phyloP scores from a whole-genome alignment of 2,888 invertebrate genomes.

The Cosmia trapezina region DNA sequence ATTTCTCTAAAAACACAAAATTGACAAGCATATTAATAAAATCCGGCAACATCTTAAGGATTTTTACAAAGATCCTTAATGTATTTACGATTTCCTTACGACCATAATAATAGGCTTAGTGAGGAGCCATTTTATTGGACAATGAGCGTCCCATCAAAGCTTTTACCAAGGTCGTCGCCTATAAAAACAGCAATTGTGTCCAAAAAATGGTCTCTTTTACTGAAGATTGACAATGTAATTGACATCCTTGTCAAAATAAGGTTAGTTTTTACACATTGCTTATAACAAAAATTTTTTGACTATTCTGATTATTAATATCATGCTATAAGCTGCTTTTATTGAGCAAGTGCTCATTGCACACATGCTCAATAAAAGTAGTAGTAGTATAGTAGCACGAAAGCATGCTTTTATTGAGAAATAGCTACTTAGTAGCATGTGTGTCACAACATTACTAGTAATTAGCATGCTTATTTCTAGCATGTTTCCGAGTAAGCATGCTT shows the following conservation, averaged over 20 bases:
- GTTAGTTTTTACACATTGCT: too few relatives aligned
- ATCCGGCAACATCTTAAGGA: conserved; percentile 31
- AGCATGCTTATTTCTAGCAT: too few relatives aligned
- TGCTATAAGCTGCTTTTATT: too few relatives aligned
- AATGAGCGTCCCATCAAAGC: conserved; percentile 49
- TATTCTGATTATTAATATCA: too few relatives aligned
- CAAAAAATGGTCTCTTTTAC: conserved; percentile 17
- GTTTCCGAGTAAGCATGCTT: too few relatives aligned
- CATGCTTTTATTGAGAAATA: too few relatives aligned
- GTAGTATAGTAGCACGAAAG: too few relatives aligned
- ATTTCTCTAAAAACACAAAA: conserved; percentile 10
- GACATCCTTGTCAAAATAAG: conserved; percentile 12
- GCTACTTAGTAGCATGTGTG: too few relatives aligned
- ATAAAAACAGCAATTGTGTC: conserved; percentile 45
- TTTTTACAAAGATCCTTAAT: conserved; percentile 74
- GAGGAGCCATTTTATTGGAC: conserved; percentile 64
- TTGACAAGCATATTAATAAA: conserved; percentile 25
- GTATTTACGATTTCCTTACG: conserved; percentile 75
- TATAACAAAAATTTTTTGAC: not conserved
- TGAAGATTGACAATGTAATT: conserved; percentile 24
- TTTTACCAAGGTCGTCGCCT: conserved; percentile 40
- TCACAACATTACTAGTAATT: too few relatives aligned
- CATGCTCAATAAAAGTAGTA: too few relatives aligned
- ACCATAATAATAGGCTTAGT: conserved; percentile 71
- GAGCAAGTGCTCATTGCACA: too few relatives aligned